Base-by-base conservation (phyloP, 2,888 invertebrate genomes). In the Epistrophe eligans region DNA sequence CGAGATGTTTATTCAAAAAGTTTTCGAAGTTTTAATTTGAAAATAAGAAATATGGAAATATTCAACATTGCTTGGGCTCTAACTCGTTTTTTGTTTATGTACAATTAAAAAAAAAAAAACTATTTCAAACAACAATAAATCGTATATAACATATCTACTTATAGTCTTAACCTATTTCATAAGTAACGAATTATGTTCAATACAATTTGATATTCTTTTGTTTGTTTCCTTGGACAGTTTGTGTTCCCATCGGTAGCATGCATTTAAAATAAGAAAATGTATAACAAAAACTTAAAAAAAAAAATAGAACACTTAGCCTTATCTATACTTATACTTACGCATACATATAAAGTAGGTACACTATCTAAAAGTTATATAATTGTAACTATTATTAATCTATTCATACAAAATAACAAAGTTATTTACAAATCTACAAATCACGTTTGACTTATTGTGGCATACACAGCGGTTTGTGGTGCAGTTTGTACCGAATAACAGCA, bases 391-490 rank as follows among this genome's bases (percentile, higher is more conserved):
- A 24, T 24, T 19, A 45, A n/a, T 45, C 45, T 66, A 66, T 17
- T 66, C 48, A 66, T 66, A 66, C 45, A 72, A 60, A 80, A 62
- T 28, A 32, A 66, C 35, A 76, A 66, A 77, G 48, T 35, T 85
- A 85, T 85, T 64, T 85, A 85, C 85, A 85, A 85, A 74, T 85
- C 70, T 85, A 85, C 77, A 85, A 82, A 85, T 77, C 73, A 79
- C 77, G 71, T 74, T 82, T 15, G 85, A 85, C 73, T 70, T 70
- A 55, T 81, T 77, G 82, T 74, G 73, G 81, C 80, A 67, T 81
- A 77, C 72, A 84, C 81, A 84, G 80, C 81, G 77, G 66, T 57
- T 84, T 57, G 55, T 67, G 35, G 57, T 73, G 62, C 62, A n/a
- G 40, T 4, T 71, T 38, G 50, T 52, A 70, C 70, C 74, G 58